phyloP scores from a whole-genome alignment of 2,888 invertebrate genomes.

The Zonitis immaculata region DNA sequence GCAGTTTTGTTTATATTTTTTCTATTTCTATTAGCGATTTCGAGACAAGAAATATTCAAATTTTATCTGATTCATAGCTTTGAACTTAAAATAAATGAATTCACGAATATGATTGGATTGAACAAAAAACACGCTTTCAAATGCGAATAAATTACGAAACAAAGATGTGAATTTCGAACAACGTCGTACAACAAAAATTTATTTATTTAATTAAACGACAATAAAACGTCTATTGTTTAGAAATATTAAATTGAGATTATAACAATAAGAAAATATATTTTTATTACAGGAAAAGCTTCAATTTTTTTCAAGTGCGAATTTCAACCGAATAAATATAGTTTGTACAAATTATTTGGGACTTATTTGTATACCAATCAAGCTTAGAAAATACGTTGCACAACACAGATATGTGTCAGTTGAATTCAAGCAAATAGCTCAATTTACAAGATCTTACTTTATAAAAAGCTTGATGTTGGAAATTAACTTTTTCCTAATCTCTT shows the following conservation, averaged over 20 bases:
- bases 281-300: too few species aligned
- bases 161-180: not conserved
- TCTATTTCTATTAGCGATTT: too few species aligned
- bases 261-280: too few species aligned
- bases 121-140: not conserved
- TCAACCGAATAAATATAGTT: constrained; percentile 15
- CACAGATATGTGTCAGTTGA: constrained; percentile 27
- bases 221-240: not conserved
- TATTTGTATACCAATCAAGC: constrained; percentile 23
- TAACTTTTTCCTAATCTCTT: constrained; percentile 20
- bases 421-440: constrained; percentile 27
- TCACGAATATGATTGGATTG: not conserved
- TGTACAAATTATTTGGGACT: constrained; percentile 20
- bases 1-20: too few species aligned
- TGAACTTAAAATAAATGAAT: too few species aligned
- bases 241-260: too few species aligned
- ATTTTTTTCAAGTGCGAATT: too few species aligned
- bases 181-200: not conserved
- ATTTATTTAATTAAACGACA: not conserved
- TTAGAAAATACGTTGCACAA: constrained; percentile 25
- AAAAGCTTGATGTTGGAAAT: constrained; percentile 27
- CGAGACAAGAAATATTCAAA: too few species aligned
- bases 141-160: not conserved
- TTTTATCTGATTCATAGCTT: too few species aligned
- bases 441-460: constrained; percentile 26